These are phyloP conservation scores for Chiropotes sagulatus DNA, from an alignment of 2,797 vertebrate species.

Conservation along the genomic window DNA sequence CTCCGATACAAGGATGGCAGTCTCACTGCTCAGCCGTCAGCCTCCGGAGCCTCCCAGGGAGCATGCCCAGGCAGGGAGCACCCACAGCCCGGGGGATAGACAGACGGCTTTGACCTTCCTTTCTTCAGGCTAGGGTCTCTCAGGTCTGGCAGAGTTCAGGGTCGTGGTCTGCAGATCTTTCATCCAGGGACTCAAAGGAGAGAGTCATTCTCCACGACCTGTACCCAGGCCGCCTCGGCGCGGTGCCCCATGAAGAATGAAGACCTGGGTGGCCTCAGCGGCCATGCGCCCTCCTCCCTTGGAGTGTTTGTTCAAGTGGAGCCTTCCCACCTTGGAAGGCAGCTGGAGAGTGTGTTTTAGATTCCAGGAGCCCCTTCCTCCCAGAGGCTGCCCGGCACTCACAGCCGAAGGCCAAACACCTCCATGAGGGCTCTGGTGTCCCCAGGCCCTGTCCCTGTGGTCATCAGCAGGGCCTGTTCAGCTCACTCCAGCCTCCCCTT, in stretches of 20 bases:
- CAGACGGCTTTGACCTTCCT: not conserved
- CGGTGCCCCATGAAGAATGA: not conserved
- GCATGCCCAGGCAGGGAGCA: rapidly evolving
- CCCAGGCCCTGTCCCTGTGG: rapidly evolving
- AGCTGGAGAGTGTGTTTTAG: not conserved
- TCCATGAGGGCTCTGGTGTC: not conserved
- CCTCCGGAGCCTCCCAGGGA: rapidly evolving
- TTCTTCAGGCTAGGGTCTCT: rapidly evolving
- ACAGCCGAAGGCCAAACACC: not conserved
- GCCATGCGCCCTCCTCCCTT: rapidly evolving
- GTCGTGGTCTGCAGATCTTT: not conserved
- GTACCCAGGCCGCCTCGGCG: rapidly evolving
- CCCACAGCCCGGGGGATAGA: rapidly evolving
- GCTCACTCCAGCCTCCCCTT: not conserved
- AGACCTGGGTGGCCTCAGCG: rapidly evolving
- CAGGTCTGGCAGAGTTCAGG: not conserved
- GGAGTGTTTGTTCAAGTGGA: no score
- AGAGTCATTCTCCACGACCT: not conserved
- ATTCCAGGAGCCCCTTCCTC: not conserved
- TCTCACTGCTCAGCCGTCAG: rapidly evolving
- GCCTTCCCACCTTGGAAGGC: not conserved
- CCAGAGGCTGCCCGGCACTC: not conserved
- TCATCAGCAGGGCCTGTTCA: not conserved
- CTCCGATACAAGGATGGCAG: rapidly evolving
- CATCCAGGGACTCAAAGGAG: rapidly evolving